These are phyloP conservation scores for Nycticebus coucang DNA, from an alignment of 2,113 vertebrate species.

Conservation along the genomic window DNA sequence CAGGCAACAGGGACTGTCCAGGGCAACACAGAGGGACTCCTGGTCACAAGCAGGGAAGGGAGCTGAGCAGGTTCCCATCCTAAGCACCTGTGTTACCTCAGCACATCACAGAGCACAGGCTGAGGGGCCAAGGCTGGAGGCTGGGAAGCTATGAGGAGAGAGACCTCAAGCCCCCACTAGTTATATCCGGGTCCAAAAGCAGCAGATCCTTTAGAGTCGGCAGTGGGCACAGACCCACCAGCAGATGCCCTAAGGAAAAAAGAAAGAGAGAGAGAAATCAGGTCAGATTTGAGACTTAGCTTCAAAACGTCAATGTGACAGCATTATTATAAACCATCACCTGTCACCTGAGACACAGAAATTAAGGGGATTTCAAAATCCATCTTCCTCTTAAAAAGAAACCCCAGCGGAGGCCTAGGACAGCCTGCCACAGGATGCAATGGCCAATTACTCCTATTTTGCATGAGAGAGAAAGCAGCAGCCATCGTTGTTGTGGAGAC, in stretches of 20 bases:
- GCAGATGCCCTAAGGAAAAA: not conserved
- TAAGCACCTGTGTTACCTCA: not conserved
- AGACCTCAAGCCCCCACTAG: no score
- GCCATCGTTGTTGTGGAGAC: no score
- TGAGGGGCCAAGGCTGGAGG: rapidly evolving
- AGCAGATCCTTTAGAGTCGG: not conserved
- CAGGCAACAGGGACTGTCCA: not conserved
- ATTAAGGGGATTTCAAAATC: not conserved
- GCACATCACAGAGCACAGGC: rapidly evolving
- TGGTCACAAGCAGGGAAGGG: not conserved
- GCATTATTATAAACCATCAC: not conserved
- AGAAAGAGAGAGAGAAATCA: not conserved
- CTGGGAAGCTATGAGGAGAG: not conserved
- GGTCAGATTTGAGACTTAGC: not conserved
- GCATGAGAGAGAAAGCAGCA: not conserved
- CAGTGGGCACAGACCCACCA: not conserved
- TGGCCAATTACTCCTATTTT: not conserved
- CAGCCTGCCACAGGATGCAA: not conserved
- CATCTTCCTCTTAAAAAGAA: not conserved
- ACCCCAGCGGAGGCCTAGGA: not conserved
- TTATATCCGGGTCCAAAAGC: not conserved
- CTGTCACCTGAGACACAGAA: not conserved
- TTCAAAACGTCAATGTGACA: not conserved
- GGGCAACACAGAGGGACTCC: not conserved
- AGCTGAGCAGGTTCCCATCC: not conserved